Evolutionary conservation across 1,140 invertebrate species (phyloP).

Genomic region (Pseudobourletiella spinata): DNA sequence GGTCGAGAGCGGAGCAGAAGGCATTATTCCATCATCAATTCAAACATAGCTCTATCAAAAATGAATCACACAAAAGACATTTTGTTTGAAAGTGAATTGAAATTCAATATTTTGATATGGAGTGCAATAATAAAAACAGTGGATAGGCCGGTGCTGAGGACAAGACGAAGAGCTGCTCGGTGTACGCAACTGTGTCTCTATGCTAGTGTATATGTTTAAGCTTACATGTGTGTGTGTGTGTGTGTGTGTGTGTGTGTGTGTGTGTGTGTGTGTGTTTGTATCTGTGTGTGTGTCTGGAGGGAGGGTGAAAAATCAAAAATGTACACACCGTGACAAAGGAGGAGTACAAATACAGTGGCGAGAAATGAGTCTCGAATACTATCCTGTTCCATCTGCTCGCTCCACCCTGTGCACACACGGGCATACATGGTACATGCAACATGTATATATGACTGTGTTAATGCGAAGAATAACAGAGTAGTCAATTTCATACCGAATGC

Average conservation of each 20-base stretch:
- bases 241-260: no score
- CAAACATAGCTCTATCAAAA: conserved; percentile 31
- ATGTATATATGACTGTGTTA: neutral
- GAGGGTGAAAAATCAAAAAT: conserved; percentile 34
- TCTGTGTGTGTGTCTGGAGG: no score
- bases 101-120: conserved; percentile 37
- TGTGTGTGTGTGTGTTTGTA: no score
- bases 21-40: conserved; percentile 27
- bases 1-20: conserved; percentile 1
- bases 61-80: conserved; percentile 32
- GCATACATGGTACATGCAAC: no score
- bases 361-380: neutral
- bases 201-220: no score
- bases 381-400: no score
- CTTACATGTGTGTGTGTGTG: no score
- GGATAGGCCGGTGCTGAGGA: conserved; percentile 10
- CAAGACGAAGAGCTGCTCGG: no score
- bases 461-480: no score
- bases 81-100: conserved; percentile 35
- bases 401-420: no score
- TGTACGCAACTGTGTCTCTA: no score
- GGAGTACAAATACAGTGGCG: conserved; percentile 1
- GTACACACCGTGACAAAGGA: conserved; percentile 21
- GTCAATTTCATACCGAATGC: no score
- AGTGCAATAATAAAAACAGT: conserved; percentile 28